phyloP scores from a whole-genome alignment of 2,888 invertebrate species.

The Allacma fusca region DNA sequence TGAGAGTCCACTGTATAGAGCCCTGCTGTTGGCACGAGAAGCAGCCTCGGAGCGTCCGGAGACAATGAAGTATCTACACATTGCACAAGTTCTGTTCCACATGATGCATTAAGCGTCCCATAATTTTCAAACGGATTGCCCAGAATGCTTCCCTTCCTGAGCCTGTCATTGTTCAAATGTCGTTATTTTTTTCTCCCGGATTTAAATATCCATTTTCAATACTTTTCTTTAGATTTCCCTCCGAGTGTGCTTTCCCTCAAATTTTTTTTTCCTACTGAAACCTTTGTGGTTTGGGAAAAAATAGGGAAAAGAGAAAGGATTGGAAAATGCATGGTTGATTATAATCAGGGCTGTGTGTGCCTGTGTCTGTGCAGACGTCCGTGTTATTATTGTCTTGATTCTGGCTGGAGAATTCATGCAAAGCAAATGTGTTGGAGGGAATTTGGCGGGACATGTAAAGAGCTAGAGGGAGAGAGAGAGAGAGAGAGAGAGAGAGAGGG shows the following conservation, averaged over 20 bases:
- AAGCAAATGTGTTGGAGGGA: not conserved
- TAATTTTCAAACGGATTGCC: no score
- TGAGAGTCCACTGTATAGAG: no score
- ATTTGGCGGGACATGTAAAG: conserved; percentile 6
- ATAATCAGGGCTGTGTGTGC: not conserved
- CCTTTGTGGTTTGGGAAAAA: not conserved
- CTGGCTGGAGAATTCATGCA: conserved; percentile 10
- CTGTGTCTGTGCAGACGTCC: no score
- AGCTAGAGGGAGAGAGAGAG: not conserved
- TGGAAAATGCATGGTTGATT: not conserved
- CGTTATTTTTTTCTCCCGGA: not conserved
- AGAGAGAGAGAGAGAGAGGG: not conserved
- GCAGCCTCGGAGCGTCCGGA: no score
- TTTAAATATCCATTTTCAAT: no score
- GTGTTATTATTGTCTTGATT: not conserved
- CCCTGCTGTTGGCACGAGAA: no score
- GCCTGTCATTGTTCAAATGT: no score
- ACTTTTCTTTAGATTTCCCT: not conserved
- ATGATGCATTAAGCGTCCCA: no score
- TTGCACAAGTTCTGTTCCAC: no score
- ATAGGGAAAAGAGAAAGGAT: not conserved
- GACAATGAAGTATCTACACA: no score
- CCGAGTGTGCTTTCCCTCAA: not conserved
- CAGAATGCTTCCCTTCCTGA: no score
- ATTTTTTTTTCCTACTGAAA: no score